Base-by-base conservation (phyloP, 2,797 vertebrate species). In the Lepus townsendii region DNA sequence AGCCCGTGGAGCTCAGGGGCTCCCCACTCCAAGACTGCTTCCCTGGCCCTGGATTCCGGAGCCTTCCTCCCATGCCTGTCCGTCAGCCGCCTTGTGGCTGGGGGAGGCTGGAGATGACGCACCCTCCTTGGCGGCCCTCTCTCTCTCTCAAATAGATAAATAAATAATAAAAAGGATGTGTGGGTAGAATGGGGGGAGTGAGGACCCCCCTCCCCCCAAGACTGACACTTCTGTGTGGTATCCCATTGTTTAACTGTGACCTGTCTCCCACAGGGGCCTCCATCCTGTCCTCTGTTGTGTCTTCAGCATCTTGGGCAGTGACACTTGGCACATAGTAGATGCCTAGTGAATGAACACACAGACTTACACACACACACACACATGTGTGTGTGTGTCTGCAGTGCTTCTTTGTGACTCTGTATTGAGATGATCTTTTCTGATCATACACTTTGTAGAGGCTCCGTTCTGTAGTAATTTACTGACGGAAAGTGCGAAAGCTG, bases 401-500 rank as follows among this genome's bases (percentile, higher is more conserved):
- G 7, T n/a, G 11, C 24, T 94, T 80, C 62, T 42, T 47, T 20
- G 14, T n/a, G 57, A 47, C 30, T 3, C 5, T 8, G 16, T 54
- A 11, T 5, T 65, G n/a, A 62, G 72, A 73, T 87, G 65, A 35
- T 9, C 32, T 66, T 69, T 92, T 71, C 30, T 52, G 7, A 72
- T 77, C 35, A 62, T 3, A 0, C 69, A 27, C 42, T 52, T 54
- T 24, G 32, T 92, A 11, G 69, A 71, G 47, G 38, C 38, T 57
- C 2, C 26, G 19, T 90, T 72, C n/a, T 32, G 1, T 50, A 52
- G 75, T 75, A 2, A 80, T 60, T 68, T 57, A 19, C 57, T 86
- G 73, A 50, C 35, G 16, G 80, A 65, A 75, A 93, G 80, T 32
- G 72, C 63, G 79, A 54, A 65, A 73, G n/a, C 73, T 35, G 9